Base-by-base conservation (phyloP, 2,797 vertebrate species). In the Danio aesculapii region DNA sequence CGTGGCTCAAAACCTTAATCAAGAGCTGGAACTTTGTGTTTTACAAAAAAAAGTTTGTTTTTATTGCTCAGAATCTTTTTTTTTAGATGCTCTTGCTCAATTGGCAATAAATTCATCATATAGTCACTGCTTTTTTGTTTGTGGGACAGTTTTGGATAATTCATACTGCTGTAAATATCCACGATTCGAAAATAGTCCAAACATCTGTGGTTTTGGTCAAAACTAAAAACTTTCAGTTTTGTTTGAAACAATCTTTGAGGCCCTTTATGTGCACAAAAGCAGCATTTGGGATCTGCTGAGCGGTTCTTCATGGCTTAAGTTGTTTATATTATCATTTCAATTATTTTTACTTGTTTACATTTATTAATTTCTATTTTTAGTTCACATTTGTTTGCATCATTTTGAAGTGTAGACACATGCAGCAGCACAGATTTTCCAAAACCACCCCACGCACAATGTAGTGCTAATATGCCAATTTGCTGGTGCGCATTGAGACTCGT, bases 401-500 rank as follows among this genome's bases (percentile, higher is more conserved):
- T 55, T 44, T 44, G 12, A 52, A 44, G 12, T 39, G 7, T 47
- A 7, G 17, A 53, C 62, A 53, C 62, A 44, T 71, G 46, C 64
- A 58, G 58, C 61, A 8, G 9, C 44, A 74, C 53, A 71, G 44
- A 62, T 68, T 74, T 59, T 76, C 70, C 49, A 58, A 50, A 85
- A 69, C 59, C 30, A 50, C 64, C 68, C 55, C 71, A 64, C 62
- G 57, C 70, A 67, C 70, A 59, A 73, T 55, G 59, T 74, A 6
- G 67, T 78, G 74, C 39, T 59, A 67, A 63, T 52, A 72, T 47
- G 61, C 5, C 82, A 83, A 79, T 81, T 74, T 53, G 17, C 64
- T 55, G 49, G 46, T 55, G 43, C 19, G 55, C 75, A 73, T 57
- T 8, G 17, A 61, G 75, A 75, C 67, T 87, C 83, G 84, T 79